Evolutionary conservation across 2,113 vertebrate species (phyloP).

Genomic region (Callorhinus ursinus): DNA sequence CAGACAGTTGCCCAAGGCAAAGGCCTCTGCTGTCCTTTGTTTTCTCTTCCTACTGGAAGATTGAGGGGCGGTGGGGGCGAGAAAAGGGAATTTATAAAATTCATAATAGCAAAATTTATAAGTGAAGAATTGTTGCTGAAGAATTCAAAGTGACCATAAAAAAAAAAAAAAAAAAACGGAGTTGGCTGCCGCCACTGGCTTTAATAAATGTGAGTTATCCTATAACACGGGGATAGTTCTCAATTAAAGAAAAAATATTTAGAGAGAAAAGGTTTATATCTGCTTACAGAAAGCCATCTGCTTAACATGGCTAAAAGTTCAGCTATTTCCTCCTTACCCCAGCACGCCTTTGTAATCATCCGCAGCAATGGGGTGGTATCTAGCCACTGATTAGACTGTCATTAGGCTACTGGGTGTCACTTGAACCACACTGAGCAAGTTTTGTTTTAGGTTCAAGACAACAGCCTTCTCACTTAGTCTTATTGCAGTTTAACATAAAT

Average conservation of each 20-base stretch:
- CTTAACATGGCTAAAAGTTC: not conserved
- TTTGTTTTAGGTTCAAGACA: not conserved
- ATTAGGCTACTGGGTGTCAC: not conserved
- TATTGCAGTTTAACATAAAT: not conserved
- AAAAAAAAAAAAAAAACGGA: not conserved
- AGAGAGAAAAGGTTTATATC: conserved; percentile 6
- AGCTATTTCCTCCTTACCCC: not conserved
- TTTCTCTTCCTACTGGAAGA: conserved; percentile 48
- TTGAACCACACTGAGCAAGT: not conserved
- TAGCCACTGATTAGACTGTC: not conserved
- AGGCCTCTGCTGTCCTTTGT: conserved; percentile 73
- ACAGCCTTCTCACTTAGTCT: not conserved
- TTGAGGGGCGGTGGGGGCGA: not conserved
- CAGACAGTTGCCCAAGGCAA: conserved; percentile 81
- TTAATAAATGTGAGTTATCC: not conserved
- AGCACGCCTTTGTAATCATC: not conserved
- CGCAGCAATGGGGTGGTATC: too few relatives aligned
- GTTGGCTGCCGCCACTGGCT: not conserved
- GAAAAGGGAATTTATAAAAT: conserved; percentile 39
- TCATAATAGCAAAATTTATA: not conserved
- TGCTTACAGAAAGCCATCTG: not conserved
- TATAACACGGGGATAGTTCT: not conserved
- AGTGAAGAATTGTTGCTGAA: not conserved
- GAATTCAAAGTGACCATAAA: not conserved
- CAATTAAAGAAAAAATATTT: not conserved